Conservation (phyloP, 2,797 vertebrate species). For the Sebastes hubbsi region DNA sequence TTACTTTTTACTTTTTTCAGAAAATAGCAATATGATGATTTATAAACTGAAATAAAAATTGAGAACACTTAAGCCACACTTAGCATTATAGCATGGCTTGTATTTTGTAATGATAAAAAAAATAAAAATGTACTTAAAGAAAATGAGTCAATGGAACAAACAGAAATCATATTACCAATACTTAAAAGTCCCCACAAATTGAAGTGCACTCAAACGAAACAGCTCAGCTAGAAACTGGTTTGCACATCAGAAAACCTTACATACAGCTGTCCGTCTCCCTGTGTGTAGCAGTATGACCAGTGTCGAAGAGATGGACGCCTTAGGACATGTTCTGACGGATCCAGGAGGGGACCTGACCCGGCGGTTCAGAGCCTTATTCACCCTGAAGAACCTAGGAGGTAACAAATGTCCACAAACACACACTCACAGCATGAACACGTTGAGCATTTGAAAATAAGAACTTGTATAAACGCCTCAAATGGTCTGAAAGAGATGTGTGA, state of each 20-base stretch:
- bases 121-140: not conserved
- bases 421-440: not conserved
- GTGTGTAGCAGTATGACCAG: constrained; percentile 80
- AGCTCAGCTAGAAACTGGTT: too few relatives aligned
- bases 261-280: not conserved
- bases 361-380: constrained; percentile 95
- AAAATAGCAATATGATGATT: not conserved
- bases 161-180: not conserved
- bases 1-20: too few relatives aligned
- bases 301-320: constrained; percentile 74
- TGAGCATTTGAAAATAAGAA: not conserved
- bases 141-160: not conserved
- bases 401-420: not conserved
- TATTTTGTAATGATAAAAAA: not conserved
- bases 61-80: not conserved
- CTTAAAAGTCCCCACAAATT: not conserved
- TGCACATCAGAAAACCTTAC: too few relatives aligned
- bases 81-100: not conserved
- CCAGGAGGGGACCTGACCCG: constrained; percentile 77
- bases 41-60: not conserved
- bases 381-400: constrained; percentile 90
- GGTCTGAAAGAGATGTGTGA: too few relatives aligned
- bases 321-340: constrained; percentile 86
- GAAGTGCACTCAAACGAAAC: not conserved
- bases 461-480: not conserved